Evolutionary conservation across 2,797 vertebrate genomes (phyloP).

Genomic region (Sebastiscus albofasciatus): DNA sequence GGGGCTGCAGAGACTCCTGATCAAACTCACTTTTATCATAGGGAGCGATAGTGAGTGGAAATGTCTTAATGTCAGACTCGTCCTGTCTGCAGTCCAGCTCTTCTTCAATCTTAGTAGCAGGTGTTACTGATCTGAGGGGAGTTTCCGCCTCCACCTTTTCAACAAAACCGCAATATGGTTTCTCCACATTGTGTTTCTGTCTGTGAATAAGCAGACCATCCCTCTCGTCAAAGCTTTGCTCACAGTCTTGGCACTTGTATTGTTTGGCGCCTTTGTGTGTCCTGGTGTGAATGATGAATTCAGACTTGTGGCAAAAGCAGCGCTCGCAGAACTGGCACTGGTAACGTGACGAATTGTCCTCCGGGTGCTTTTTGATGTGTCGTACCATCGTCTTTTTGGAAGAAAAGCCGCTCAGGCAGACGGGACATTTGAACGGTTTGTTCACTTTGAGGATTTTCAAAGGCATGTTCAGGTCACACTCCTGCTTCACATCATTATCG

Average conservation of each 20-base stretch:
- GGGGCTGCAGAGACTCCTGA: constrained; percentile 41
- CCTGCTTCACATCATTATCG: neutral
- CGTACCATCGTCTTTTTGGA: constrained; percentile 25
- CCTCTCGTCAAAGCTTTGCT: constrained; percentile 7
- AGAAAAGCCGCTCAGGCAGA: constrained; percentile 3
- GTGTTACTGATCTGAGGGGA: neutral
- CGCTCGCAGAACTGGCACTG: constrained; percentile 29
- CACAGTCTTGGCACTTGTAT: constrained; percentile 4
- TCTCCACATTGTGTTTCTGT: neutral
- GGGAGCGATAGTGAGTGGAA: constrained; percentile 3
- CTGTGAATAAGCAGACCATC: neutral
- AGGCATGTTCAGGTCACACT: neutral
- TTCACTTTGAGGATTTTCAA: neutral
- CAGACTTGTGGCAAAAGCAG: constrained; percentile 22
- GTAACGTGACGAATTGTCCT: neutral
- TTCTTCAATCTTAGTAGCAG: neutral
- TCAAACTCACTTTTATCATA: constrained; percentile 30
- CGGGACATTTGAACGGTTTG: constrained; percentile 1
- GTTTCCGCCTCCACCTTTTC: neutral
- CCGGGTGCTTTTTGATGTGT: constrained; percentile 16
- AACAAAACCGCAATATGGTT: neutral
- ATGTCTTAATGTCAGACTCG: neutral
- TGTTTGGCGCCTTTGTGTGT: constrained; percentile 9
- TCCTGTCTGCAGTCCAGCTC: neutral
- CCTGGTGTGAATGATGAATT: constrained; percentile 34